Conservation (phyloP, 2,888 invertebrate genomes). For the Ectemnius lituratus region DNA sequence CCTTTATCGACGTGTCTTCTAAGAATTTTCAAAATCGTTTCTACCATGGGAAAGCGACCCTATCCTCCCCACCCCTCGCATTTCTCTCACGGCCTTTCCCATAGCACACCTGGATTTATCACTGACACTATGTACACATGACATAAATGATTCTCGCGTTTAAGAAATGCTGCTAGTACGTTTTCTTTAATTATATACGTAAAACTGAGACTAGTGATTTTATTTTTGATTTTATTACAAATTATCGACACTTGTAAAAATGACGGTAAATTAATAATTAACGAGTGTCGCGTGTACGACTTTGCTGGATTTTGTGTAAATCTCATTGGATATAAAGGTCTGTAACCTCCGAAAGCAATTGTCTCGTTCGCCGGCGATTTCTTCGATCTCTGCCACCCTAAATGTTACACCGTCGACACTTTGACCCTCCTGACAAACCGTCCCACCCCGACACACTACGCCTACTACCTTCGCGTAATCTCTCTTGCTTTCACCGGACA, state of each 20-base stretch:
- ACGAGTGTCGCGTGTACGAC: no score
- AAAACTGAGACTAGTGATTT: no score
- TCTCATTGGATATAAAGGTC: no score
- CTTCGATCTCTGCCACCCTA: not conserved
- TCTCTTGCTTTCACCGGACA: not conserved
- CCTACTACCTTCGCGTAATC: not conserved
- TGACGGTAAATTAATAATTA: no score
- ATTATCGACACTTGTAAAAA: no score
- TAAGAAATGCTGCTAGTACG: no score
- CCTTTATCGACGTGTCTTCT: conserved; percentile 59
- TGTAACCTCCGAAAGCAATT: conserved; percentile 5
- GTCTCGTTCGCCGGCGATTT: conserved; percentile 1
- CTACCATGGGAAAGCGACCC: conserved; percentile 53
- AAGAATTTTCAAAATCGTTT: conserved; percentile 61
- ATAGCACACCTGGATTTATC: not conserved
- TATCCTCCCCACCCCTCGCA: conserved; percentile 32
- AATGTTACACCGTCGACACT: not conserved
- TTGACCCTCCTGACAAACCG: conserved; percentile 10
- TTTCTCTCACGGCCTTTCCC: not conserved
- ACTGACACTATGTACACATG: not conserved
- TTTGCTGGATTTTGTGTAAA: no score
- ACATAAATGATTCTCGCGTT: no score
- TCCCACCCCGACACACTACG: not conserved
- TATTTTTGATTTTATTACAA: not conserved
- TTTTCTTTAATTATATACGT: no score